Conservation (phyloP, 2,888 invertebrate genomes). For the Syrista parreyssii region DNA sequence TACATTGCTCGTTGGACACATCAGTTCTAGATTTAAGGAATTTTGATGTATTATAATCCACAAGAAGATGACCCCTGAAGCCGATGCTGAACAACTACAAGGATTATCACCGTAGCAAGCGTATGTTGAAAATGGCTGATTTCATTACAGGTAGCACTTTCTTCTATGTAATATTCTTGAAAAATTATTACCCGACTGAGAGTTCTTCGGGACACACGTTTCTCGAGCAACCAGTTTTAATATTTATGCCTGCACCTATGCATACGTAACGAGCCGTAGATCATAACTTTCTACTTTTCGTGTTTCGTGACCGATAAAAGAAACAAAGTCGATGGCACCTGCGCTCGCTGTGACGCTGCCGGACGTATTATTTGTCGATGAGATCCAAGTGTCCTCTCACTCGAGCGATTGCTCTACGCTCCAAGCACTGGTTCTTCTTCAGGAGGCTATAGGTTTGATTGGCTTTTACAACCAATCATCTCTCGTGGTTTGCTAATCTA, state of each 20-base stretch:
- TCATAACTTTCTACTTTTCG: constrained; percentile 45
- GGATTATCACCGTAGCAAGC: neutral
- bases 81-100: neutral
- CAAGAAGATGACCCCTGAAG: neutral
- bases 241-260: constrained; percentile 49
- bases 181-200: neutral
- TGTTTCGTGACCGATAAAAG: constrained; percentile 22
- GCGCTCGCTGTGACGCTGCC: neutral
- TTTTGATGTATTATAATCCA: neutral
- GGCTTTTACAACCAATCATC: neutral
- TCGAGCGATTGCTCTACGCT: neutral
- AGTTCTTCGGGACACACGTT: neutral
- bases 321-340: constrained; percentile 14
- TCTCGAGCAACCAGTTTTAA: constrained; percentile 26
- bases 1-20: neutral
- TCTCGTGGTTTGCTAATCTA: constrained; percentile 3
- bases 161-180: neutral
- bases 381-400: neutral
- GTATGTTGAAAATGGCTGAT: neutral
- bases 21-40: neutral
- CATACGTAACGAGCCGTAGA: constrained; percentile 54
- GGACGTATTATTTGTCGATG: neutral
- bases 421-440: neutral
- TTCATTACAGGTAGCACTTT: neutral
- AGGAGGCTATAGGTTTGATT: neutral